phyloP scores from a whole-genome alignment of 2,113 vertebrate genomes.

The Pituophis catenifer region DNA sequence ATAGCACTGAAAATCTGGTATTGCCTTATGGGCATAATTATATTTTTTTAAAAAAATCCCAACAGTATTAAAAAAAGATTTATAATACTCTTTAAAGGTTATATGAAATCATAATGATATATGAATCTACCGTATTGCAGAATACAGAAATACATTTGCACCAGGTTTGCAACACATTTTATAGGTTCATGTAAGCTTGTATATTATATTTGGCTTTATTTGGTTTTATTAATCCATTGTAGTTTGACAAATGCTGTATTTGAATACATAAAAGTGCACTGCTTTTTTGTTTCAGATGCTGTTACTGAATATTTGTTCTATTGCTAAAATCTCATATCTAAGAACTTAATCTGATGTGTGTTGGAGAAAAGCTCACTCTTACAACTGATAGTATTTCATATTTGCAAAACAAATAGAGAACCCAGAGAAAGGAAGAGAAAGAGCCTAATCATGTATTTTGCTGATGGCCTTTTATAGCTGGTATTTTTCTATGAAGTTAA shows the following conservation, averaged over 20 bases:
- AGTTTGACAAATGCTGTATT: neutral
- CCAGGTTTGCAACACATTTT: neutral
- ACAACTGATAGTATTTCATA: neutral
- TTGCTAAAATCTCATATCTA: neutral
- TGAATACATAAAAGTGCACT: neutral
- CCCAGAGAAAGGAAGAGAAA: neutral
- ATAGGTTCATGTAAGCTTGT: neutral
- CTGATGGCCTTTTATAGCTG: neutral
- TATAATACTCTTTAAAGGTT: neutral
- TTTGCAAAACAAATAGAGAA: neutral
- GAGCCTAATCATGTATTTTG: neutral
- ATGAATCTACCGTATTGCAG: neutral
- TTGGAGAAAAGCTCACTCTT: neutral
- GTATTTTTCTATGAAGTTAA: neutral
- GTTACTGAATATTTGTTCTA: neutral
- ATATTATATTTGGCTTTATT: neutral
- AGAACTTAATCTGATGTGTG: neutral
- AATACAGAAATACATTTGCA: neutral
- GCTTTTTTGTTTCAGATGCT: neutral
- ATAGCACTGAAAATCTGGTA: neutral
- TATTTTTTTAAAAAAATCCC: neutral
- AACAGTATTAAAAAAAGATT: neutral
- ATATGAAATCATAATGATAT: neutral
- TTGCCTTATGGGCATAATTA: neutral
- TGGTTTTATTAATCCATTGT: neutral